phyloP scores from a whole-genome alignment of 2,797 vertebrate genomes.

The Sebastes trivittatus region DNA sequence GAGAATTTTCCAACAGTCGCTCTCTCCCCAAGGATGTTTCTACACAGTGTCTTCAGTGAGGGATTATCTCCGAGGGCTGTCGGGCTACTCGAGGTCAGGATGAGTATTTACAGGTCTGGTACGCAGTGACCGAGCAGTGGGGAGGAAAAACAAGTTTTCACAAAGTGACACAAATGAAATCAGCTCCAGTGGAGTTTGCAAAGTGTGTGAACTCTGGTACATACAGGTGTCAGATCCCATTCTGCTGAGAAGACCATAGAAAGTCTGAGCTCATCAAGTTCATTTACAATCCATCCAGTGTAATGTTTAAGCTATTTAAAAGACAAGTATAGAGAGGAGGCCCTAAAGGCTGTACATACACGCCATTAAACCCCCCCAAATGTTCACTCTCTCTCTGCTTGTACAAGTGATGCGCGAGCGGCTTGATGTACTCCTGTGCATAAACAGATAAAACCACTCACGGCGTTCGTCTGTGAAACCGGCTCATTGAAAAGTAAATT shows the following conservation, averaged over 20 bases:
- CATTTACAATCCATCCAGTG: not conserved
- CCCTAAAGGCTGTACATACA: not conserved
- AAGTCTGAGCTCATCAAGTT: slow-evolving; percentile 16
- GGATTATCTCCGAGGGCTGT: slow-evolving; percentile 65
- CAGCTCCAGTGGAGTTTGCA: slow-evolving; percentile 21
- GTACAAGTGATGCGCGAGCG: not conserved
- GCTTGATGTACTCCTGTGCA: not conserved
- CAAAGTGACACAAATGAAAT: slow-evolving; percentile 48
- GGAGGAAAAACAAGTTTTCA: slow-evolving; percentile 3
- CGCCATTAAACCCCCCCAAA: slow-evolving; percentile 19
- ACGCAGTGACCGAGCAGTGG: not conserved
- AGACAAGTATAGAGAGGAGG: not conserved
- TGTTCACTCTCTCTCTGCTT: slow-evolving; percentile 3
- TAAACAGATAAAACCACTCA: slow-evolving; percentile 40
- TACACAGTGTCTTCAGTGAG: slow-evolving; percentile 30
- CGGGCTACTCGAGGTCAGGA: slow-evolving; percentile 52
- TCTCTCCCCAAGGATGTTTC: slow-evolving; percentile 53
- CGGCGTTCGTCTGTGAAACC: slow-evolving; percentile 1
- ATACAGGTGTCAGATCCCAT: slow-evolving; percentile 42
- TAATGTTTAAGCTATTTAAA: slow-evolving; percentile 26
- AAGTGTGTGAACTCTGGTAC: slow-evolving; percentile 11
- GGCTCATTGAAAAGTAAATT: slow-evolving; percentile 36
- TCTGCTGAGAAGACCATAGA: slow-evolving; percentile 3
- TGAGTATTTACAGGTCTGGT: slow-evolving; percentile 54
- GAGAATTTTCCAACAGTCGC: slow-evolving; percentile 71